Evolutionary conservation across 2,888 invertebrate genomes (phyloP), one percentile per base, ranked within the genome.

Genomic region (Amblyteles armatorius): DNA sequence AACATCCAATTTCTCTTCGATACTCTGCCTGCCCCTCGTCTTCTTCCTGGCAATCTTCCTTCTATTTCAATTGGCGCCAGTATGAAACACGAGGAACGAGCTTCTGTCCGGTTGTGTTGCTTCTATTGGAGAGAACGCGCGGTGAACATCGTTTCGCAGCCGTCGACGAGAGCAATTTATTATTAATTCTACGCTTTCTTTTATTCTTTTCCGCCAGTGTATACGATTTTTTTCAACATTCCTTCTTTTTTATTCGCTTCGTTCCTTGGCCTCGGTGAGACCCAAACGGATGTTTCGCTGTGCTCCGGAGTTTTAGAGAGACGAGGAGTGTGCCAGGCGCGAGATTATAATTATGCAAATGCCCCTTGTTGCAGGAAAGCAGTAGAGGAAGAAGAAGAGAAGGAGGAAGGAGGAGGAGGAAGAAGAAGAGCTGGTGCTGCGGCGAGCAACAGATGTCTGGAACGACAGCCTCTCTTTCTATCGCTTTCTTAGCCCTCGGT

Each of bases 341-440:
- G 89, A 92, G 92, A 93, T 93, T 92, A 93, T 93, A 93, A 93
- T 93, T 93, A 93, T 93, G 93, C 93, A 93, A 93, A 93, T 93
- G 92, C 89, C 76, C 68, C 91, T 90, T 90, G 92, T 92, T 92
- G 92, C 91, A 91, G 86, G 80, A 83, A 86, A 82, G 81, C 79
- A 82, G 86, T 83, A 82, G 79, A 68, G 67, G 71, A 77, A 57
- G 68, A 72, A 71, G 69, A 74, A 79, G 73, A 78, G 55, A 63
- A 76, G 26, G 83, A 69, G 44, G 68, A 89, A 90, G 89, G 90
- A 88, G 90, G 89, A 65, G 63, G 40, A 69, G 81, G 80, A 77
- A 88, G 79, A 63, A 52, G 79, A 76, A 67, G 82, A 76, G 78
- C 84, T 69, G 74, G 85, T 77, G 82, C 76, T 63, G 72, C 60